Base-by-base conservation (phyloP, 2,888 invertebrate species). In the Byasa hedistus region DNA sequence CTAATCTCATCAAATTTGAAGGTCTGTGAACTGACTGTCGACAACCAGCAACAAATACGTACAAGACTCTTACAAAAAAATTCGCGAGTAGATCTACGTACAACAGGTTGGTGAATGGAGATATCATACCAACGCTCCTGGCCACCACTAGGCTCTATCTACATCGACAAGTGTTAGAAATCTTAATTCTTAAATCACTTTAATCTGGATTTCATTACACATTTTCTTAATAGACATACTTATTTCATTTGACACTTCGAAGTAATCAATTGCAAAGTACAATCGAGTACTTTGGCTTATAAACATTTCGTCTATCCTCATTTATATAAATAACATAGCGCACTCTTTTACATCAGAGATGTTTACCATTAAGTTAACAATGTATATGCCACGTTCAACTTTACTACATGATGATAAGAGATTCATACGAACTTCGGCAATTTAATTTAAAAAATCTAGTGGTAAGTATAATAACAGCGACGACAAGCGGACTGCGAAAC, bases 401-500 rank as follows among this genome's bases (percentile, higher is more conserved):
- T 39, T 23, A 7, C 12, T 17, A 0, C 3, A 24, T 48, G 22
- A 48, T 5, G 32, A 57, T 61, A 66, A 55, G 55, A 62, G n/a
- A 10, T 58, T 19, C 7, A 21, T 36, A 1, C n/a, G 19, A 32
- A n/a, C 15, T 55, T 8, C 32, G 55, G 60, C 39, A 36, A 63
- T 27, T n/a, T 52, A 57, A 55, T 60, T 68, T 52, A 63, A 65
- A 61, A 64, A 63, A 63, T 64, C 63, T 56, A 55, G 64, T 58
- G 57, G 64, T 64, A 60, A 61, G 65, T 66, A 71, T 76, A 76
- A 75, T 76, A 73, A 73, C 71, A 69, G 60, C 71, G 79, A 77
- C 74, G 79, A 80, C 80, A 79, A 76, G 70, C 64, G 72, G 73
- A 72, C 70, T 64, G 67, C 68, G 68, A 78, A 78, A 77, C 79